Conservation (phyloP, 2,797 vertebrate genomes). For the Monodelphis domestica region DNA sequence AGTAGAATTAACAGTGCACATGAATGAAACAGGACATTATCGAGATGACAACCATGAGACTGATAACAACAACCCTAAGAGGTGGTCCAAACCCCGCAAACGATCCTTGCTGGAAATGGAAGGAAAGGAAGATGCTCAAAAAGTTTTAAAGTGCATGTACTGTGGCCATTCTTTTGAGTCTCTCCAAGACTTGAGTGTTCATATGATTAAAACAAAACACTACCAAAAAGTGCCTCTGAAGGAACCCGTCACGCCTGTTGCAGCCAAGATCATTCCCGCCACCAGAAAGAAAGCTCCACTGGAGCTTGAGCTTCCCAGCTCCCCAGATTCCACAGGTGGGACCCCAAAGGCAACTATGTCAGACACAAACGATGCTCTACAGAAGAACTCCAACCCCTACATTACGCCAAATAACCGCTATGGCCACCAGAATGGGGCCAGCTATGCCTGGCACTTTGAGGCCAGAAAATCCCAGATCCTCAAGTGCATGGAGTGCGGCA, state of each 20-base stretch:
- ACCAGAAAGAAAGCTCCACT: conserved; percentile 94
- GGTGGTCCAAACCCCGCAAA: conserved; percentile 99
- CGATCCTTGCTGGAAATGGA: conserved; percentile 99
- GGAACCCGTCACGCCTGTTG: conserved; percentile 97
- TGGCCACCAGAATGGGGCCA: conserved; percentile 98
- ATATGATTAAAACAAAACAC: conserved; percentile 99
- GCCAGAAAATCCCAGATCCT: conserved; percentile 98
- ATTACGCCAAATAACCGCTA: conserved; percentile 99
- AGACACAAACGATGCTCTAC: conserved; percentile 91
- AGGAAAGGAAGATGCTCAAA: conserved; percentile 98
- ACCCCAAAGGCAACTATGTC: conserved; percentile 87
- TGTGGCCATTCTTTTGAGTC: conserved; percentile 99
- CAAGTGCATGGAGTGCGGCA: conserved; percentile 99
- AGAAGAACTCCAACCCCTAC: conserved; percentile 95
- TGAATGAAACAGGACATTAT: conserved; percentile 99
- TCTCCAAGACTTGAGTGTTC: conserved; percentile 98
- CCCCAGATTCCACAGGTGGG: conserved; percentile 95
- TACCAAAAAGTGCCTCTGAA: conserved; percentile 99
- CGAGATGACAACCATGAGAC: conserved; percentile 99
- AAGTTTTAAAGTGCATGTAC: conserved; percentile 99
- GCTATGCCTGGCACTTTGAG: conserved; percentile 99
- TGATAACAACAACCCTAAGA: conserved; percentile 93
- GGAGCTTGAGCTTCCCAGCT: conserved; percentile 96
- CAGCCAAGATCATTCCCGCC: conserved; percentile 96
- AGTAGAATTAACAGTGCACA: conserved; percentile 98